These are phyloP conservation scores for Anthopleura xanthogrammica DNA, from an alignment of 92 coral and sea anemone species.

Conservation along the genomic window DNA sequence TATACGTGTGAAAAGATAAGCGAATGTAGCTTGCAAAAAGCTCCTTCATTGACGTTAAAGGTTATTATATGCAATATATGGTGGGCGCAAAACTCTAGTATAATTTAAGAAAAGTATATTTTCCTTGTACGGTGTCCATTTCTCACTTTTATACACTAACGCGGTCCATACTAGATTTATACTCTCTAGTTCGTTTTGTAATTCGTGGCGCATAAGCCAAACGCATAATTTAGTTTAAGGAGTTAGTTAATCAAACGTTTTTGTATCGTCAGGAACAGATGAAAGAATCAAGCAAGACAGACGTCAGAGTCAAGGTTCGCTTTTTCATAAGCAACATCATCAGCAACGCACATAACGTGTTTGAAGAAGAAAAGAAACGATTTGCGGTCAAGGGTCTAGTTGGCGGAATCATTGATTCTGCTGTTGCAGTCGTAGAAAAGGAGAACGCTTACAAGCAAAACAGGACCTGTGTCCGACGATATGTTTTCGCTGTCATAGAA, in stretches of 20 bases:
- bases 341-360: conserved; percentile 36
- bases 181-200: too few species aligned
- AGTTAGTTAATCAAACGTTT: not conserved
- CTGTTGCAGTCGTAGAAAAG: conserved; percentile 14
- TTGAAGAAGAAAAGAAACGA: conserved; percentile 32
- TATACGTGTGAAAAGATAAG: too few species aligned
- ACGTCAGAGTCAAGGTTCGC: conserved; percentile 44
- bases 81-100: too few species aligned
- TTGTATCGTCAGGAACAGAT: not conserved
- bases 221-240: not conserved
- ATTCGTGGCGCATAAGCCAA: not conserved
- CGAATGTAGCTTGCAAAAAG: not conserved
- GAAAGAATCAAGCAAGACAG: conserved; percentile 14
- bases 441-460: not conserved
- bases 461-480: not conserved
- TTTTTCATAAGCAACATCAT: conserved; percentile 40
- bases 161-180: too few species aligned
- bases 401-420: conserved; percentile 19
- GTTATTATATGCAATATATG: too few species aligned
- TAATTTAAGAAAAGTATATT: too few species aligned
- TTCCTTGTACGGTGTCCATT: too few species aligned
- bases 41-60: too few species aligned
- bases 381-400: conserved; percentile 11
- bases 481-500: conserved; percentile 55
- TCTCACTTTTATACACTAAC: too few species aligned